Evolutionary conservation across 2,113 vertebrate genomes (phyloP).

Genomic region (Rhodinocichla rosea): DNA sequence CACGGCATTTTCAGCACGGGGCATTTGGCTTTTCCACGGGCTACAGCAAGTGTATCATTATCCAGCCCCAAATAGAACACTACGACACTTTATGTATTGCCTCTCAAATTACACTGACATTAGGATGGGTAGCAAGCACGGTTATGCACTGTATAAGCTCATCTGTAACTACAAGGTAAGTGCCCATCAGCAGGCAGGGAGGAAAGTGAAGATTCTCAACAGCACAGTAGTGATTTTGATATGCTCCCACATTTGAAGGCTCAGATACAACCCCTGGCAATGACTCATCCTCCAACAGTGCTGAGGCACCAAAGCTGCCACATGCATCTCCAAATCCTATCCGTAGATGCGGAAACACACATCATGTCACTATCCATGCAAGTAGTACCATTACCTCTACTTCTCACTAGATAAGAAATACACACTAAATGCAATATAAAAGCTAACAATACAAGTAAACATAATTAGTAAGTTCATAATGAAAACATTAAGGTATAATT

Average conservation of each 20-base stretch:
- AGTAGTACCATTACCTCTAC: not conserved
- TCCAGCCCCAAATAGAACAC: not conserved
- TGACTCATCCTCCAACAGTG: not conserved
- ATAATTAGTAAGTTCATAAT: not conserved
- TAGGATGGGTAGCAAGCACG: not conserved
- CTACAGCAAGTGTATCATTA: not conserved
- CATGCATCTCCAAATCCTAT: not conserved
- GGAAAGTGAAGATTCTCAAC: not conserved
- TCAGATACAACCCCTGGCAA: not conserved
- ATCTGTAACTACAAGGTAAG: not conserved
- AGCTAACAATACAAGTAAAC: not conserved
- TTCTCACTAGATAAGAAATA: not conserved
- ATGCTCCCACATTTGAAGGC: not conserved
- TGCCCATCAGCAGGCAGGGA: not conserved
- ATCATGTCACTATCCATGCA: not conserved
- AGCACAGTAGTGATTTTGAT: not conserved
- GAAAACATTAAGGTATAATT: not conserved
- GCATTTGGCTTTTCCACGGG: accelerated
- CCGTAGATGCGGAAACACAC: accelerated
- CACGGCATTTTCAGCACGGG: not conserved
- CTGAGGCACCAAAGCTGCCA: not conserved
- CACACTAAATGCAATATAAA: not conserved
- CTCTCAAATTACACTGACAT: not conserved
- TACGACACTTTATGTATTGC: accelerated
- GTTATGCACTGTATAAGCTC: not conserved